Percentiles rank a stretch among this genome's conserved stretches.
These are phyloP conservation scores for Aphyosemion australe DNA, from an alignment of 2,113 vertebrate species.

Conservation along the genomic window DNA sequence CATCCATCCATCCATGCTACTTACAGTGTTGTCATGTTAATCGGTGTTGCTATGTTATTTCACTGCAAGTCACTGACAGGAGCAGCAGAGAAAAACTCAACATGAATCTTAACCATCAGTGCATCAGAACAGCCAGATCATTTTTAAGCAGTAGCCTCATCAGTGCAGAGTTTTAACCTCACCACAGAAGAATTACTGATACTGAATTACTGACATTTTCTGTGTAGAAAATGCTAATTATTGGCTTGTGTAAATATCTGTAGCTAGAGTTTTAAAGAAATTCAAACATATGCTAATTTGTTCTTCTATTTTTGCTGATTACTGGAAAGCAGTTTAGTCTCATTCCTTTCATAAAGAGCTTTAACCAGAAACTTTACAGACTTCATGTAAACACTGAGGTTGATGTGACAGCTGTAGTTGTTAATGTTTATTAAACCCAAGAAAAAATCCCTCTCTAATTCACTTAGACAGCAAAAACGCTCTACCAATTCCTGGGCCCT, in stretches of 20 bases:
- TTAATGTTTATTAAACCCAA: neutral
- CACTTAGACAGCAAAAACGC: neutral
- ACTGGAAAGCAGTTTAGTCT: neutral
- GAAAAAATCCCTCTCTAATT: neutral
- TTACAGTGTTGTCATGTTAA: neutral
- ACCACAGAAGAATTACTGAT: neutral
- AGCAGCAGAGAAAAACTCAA: neutral
- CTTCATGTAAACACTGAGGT: too few relatives aligned
- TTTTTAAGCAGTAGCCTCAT: neutral
- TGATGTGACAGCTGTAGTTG: neutral
- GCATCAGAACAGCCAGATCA: neutral
- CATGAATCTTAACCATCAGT: neutral
- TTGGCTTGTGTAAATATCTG: neutral
- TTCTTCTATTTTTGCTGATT: neutral
- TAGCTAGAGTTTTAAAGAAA: neutral
- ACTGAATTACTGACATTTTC: conserved; percentile 1
- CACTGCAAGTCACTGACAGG: neutral
- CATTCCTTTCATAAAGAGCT: neutral
- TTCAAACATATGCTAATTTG: neutral
- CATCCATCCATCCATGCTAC: too few relatives aligned
- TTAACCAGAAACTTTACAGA: too few relatives aligned
- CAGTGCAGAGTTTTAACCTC: neutral
- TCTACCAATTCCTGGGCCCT: conserved; percentile 9
- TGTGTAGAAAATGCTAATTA: neutral
- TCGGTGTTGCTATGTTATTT: neutral